Conservation (phyloP, 2,113 vertebrate species). For the Lasiurus cinereus region DNA sequence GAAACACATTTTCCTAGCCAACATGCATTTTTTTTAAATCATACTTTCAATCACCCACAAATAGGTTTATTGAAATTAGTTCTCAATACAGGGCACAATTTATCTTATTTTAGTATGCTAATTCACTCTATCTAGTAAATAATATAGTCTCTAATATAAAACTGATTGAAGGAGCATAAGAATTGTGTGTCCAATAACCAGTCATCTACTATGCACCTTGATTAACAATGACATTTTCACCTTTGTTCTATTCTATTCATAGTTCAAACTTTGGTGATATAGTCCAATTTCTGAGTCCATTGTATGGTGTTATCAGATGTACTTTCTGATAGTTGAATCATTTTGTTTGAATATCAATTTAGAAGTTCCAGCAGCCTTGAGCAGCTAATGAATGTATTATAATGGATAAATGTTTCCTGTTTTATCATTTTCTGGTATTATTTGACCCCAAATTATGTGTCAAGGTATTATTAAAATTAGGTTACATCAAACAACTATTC, state of each 20-base stretch:
- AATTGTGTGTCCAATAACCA: conserved; percentile 45
- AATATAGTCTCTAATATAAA: conserved; percentile 8
- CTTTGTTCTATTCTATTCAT: conserved; percentile 56
- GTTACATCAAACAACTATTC: conserved; percentile 17
- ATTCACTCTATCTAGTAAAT: not conserved
- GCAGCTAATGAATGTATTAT: not conserved
- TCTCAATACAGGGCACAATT: not conserved
- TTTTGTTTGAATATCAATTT: conserved; percentile 62
- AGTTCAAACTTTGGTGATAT: conserved; percentile 25
- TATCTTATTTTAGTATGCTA: conserved; percentile 5
- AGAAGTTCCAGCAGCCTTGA: conserved; percentile 16
- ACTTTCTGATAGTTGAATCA: conserved; percentile 60
- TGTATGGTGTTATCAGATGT: not conserved
- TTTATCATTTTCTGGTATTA: not conserved
- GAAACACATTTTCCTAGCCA: not conserved
- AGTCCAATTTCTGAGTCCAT: conserved; percentile 19
- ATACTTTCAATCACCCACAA: conserved; percentile 25
- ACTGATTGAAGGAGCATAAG: conserved; percentile 44
- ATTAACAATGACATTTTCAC: conserved; percentile 66
- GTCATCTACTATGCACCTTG: conserved; percentile 39
- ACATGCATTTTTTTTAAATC: not conserved
- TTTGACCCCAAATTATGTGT: not conserved
- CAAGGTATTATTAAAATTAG: not conserved
- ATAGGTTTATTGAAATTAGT: conserved; percentile 34
- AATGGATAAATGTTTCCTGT: not conserved